Evolutionary conservation across 2,888 invertebrate genomes (phyloP), one percentile per base, ranked within the genome.

Genomic region (Pyrocoelia pectoralis): DNA sequence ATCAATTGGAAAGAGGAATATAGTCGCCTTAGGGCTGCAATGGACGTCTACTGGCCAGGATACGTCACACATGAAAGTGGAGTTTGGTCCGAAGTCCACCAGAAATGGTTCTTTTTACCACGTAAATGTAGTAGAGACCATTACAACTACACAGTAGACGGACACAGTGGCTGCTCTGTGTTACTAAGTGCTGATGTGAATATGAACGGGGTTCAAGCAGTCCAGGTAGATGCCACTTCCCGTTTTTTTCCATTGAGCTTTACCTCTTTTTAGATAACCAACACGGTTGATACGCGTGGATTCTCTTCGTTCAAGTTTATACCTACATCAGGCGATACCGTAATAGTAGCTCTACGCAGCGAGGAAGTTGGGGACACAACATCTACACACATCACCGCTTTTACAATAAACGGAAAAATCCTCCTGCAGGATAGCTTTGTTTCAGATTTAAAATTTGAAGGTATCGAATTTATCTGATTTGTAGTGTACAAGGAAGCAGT

Each of bases 281-380:
- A 86, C 59, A 77, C 86, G 4, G 80, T 85, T 59, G 87, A 89
- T 1, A 89, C 91, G 6, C 90, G 93, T 76, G 98, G 98, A 2
- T 98, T 95, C 84, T 98, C 98, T 14, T 96, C 96, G 73, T 98
- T 99, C 83, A 98, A 98, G 82, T 99, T 98, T 80, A 86, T 99
- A 69, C 99, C 99, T 1, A 91, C 89, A 66, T 92, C 95, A 8
- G 86, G 91, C 52, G 98, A 98, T 77, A 85, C 88, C 60, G 86
- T 94, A 1, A 94, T 98, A 61, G 88, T 98, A 2, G 98, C 98
- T 12, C 83, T 99, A 65, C 95, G 97, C 78, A 95, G 97, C 0
- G 95, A 96, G 78, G 99, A 99, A 82, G 87, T 92, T 68, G 89
- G 91, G 74, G 96, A 95, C 0, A 89, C 89, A 72, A 95, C 94